phyloP scores from a whole-genome alignment of 2,888 invertebrate species.

The Clanis bilineata region DNA sequence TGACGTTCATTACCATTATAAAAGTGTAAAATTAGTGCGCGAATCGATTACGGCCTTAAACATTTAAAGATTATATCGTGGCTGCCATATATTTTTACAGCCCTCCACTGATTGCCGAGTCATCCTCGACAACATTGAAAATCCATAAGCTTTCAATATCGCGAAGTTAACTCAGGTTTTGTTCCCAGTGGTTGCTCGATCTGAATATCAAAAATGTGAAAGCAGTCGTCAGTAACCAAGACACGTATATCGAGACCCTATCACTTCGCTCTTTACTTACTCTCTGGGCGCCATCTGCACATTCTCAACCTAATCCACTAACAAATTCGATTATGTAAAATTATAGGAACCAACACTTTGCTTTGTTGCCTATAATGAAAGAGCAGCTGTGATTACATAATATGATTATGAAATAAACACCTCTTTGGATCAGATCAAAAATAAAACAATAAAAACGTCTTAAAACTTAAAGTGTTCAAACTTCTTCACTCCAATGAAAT shows the following conservation, averaged over 20 bases:
- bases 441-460: conserved; percentile 23
- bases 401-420: conserved; percentile 16
- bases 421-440: conserved; percentile 18
- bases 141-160: conserved; percentile 82
- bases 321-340: conserved; percentile 76
- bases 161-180: conserved; percentile 77
- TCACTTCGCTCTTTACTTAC: conserved; percentile 81
- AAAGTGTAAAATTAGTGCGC: too few relatives aligned
- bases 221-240: conserved; percentile 75
- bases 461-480: conserved; percentile 25
- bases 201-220: conserved; percentile 81
- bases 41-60: background rate
- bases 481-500: conserved; percentile 31
- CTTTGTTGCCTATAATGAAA: conserved; percentile 5
- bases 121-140: conserved; percentile 72
- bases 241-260: conserved; percentile 81
- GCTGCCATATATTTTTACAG: conserved; percentile 27
- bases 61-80: background rate
- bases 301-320: conserved; percentile 75
- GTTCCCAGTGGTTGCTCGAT: conserved; percentile 76
- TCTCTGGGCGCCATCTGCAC: conserved; percentile 77
- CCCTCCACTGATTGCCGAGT: conserved; percentile 58
- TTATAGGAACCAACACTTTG: conserved; percentile 41
- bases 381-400: background rate
- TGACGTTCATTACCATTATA: background rate